Evolutionary conservation across 2,797 vertebrate genomes (phyloP), one percentile per base, ranked within the genome.

Genomic region (Pterois miles): DNA sequence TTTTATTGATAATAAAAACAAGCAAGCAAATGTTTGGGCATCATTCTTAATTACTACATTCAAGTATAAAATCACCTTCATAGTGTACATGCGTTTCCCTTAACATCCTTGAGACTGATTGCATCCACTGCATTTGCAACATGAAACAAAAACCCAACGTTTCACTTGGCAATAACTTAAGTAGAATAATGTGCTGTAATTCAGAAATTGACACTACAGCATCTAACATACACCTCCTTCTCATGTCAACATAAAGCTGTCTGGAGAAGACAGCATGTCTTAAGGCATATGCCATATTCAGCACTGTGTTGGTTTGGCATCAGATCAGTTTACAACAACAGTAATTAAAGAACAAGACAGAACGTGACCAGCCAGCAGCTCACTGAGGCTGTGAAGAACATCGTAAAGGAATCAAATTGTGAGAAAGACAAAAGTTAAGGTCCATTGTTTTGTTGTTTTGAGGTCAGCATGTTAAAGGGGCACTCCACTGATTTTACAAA

Each of bases 11-110:
- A 75, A 85, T 81, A 89, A 88, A 93, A 90, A 90, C 64, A 87
- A 72, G 66, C 72, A 82, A 82, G 66, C 68, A 29, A 80, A 86
- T 11, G 50, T 72, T 56, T 22, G 22, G 20, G 36, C 63, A 64
- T 8, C 53, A 57, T 56, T 82, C 56, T 54, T 65, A 56, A 78
- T 75, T 29, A 76, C 11, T 76, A 88, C 83, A 92, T 93, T 93
- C 88, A 92, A 89, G 85, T 93, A 94, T 85, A 92, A 94, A 89
- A 93, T 89, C 80, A 82, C n/a, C 54, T 22, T 79, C 33, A 77
- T 56, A 27, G 22, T 69, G 65, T 46, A 84, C 66, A 60, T 84
- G 84, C 74, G 23, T 81, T 85, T 94, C 94, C 93, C 92, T 95
- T 88, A 73, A 74, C 46, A 86, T 88, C 90, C 90, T 80, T 16